Evolutionary conservation across 1,140 invertebrate species (phyloP).

Genomic region (Penaeus indicus): DNA sequence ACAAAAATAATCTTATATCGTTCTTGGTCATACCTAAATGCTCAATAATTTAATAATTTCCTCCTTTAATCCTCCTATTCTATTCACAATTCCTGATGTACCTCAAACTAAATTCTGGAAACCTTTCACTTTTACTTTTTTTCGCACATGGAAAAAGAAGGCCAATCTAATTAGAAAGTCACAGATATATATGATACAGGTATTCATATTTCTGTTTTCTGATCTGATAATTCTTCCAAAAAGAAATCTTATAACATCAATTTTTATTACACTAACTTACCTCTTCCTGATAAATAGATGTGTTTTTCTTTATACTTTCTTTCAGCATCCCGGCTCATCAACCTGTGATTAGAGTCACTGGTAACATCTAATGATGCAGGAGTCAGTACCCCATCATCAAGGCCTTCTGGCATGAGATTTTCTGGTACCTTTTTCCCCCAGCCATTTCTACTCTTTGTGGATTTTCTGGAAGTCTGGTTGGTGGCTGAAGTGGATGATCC

Average conservation of each 20-base stretch:
- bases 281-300: slow-evolving; percentile 41
- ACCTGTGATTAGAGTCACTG: background rate
- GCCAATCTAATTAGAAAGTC: too few relatives aligned
- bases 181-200: too few relatives aligned
- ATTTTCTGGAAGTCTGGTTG: slow-evolving; percentile 17
- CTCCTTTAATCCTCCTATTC: too few relatives aligned
- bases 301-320: slow-evolving; percentile 42
- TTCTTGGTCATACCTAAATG: too few relatives aligned
- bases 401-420: slow-evolving; percentile 7
- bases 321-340: slow-evolving; percentile 43
- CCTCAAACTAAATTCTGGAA: too few relatives aligned
- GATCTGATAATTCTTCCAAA: background rate
- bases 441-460: background rate
- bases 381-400: background rate
- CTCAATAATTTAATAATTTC: too few relatives aligned
- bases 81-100: too few relatives aligned
- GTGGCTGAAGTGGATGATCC: too few relatives aligned
- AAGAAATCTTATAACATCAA: background rate
- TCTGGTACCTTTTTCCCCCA: background rate
- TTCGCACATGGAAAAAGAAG: too few relatives aligned
- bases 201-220: background rate
- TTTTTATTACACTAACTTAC: background rate
- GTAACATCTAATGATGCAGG: slow-evolving; percentile 22
- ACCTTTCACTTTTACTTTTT: too few relatives aligned
- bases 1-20: too few relatives aligned